Conservation (phyloP, 2,113 vertebrate genomes). For the Eptesicus fuscus region DNA sequence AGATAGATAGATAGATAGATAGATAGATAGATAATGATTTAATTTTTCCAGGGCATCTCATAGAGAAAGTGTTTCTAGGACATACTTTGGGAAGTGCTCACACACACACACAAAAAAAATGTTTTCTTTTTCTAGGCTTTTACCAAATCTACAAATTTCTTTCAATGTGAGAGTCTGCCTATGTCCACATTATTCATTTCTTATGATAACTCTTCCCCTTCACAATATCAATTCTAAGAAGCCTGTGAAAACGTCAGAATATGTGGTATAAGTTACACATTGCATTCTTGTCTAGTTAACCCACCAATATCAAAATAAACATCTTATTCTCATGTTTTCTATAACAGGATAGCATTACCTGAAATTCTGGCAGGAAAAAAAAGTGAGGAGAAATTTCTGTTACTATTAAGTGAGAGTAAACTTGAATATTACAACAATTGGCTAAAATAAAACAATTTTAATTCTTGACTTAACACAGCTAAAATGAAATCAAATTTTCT, state of each 20-base stretch:
- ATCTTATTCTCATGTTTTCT: neutral
- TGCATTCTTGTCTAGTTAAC: constrained; percentile 18
- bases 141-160: neutral
- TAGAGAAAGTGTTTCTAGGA: neutral
- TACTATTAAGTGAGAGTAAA: constrained; percentile 7
- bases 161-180: neutral
- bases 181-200: neutral
- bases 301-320: constrained; percentile 4
- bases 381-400: neutral
- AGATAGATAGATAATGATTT: neutral
- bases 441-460: neutral
- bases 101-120: too few relatives aligned
- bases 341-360: neutral
- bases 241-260: neutral
- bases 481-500: neutral
- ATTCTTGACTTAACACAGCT: neutral
- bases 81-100: neutral
- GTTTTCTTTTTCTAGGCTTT: neutral
- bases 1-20: neutral
- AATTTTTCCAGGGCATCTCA: neutral
- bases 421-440: neutral
- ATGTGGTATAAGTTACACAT: neutral
- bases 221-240: neutral
- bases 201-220: neutral
- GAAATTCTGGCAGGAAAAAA: neutral